Conservation (phyloP, 2,797 vertebrate genomes). For the Eulemur rubriventer region DNA sequence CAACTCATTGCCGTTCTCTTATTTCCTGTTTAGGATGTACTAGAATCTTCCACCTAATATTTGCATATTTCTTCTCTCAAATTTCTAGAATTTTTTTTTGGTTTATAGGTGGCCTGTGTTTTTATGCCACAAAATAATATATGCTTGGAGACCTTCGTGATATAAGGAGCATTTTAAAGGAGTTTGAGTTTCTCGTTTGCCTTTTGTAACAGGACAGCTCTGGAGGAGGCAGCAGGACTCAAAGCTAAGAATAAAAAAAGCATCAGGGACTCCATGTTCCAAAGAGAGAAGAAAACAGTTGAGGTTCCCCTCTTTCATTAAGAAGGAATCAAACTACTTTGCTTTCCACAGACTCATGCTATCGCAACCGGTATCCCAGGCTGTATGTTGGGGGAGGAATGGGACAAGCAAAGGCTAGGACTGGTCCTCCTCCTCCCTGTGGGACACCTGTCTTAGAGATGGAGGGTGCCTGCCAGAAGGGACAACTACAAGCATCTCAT, state of each 20-base stretch:
- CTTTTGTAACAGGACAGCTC: background rate
- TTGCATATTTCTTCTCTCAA: background rate
- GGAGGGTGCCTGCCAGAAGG: background rate
- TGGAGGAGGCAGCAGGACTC: background rate
- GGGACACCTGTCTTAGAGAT: background rate
- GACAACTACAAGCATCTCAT: background rate
- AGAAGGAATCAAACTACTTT: background rate
- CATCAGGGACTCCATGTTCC: background rate
- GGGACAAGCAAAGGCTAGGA: background rate
- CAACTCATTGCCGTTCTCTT: background rate
- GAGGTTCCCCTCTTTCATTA: background rate
- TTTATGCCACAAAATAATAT: background rate
- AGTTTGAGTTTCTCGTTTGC: background rate
- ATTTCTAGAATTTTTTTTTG: background rate
- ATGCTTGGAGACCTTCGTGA: background rate
- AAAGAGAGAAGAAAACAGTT: background rate
- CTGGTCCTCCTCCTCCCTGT: background rate
- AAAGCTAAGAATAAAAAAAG: background rate
- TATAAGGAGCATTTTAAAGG: background rate
- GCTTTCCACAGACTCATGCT: background rate
- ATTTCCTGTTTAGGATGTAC: background rate
- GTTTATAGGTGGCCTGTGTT: background rate
- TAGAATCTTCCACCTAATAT: background rate
- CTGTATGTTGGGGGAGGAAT: background rate
- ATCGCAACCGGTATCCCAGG: background rate